Evolutionary conservation across 1,140 invertebrate species (phyloP).

Genomic region (Trachelipus rathkii): DNA sequence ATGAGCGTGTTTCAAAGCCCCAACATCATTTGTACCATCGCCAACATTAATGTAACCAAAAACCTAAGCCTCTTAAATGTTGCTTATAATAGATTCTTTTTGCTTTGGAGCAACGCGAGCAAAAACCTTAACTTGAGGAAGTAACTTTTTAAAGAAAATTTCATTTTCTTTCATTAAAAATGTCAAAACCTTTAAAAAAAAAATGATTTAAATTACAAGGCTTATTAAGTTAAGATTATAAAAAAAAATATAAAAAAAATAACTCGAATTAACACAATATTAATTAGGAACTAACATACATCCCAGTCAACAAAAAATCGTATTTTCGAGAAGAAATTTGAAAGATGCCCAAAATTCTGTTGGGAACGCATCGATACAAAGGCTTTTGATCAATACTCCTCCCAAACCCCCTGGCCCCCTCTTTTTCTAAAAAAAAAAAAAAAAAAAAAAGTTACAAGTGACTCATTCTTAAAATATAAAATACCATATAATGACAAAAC

Average conservation of each 20-base stretch:
- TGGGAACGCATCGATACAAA: slow-evolving; percentile 53
- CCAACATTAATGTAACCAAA: slow-evolving; percentile 95
- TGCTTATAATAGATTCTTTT: slow-evolving; percentile 91
- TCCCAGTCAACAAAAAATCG: slow-evolving; percentile 45
- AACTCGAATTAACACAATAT: too few relatives aligned
- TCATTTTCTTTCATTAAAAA: slow-evolving; percentile 64
- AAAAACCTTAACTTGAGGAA: slow-evolving; percentile 84
- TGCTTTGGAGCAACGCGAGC: slow-evolving; percentile 94
- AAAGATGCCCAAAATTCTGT: slow-evolving; percentile 51
- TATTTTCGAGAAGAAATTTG: slow-evolving; percentile 30
- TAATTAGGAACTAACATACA: slow-evolving; percentile 32
- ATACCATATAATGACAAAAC: not conserved
- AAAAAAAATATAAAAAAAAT: slow-evolving; percentile 48
- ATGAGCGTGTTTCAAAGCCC: slow-evolving; percentile 97
- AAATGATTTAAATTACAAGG: too few relatives aligned
- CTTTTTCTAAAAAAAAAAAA: not conserved
- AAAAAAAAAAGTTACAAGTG: not conserved
- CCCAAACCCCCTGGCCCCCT: slow-evolving; percentile 22
- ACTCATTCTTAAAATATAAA: not conserved
- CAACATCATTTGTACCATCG: slow-evolving; percentile 99
- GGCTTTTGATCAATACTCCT: slow-evolving; percentile 32
- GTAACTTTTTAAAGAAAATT: slow-evolving; percentile 64
- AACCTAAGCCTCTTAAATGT: slow-evolving; percentile 82
- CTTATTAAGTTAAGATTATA: too few relatives aligned
- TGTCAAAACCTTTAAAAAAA: slow-evolving; percentile 58